Percentiles rank a stretch among this genome's conserved stretches.
Conservation (phyloP, 2,797 vertebrate species). For the Fistularia commersonii region DNA sequence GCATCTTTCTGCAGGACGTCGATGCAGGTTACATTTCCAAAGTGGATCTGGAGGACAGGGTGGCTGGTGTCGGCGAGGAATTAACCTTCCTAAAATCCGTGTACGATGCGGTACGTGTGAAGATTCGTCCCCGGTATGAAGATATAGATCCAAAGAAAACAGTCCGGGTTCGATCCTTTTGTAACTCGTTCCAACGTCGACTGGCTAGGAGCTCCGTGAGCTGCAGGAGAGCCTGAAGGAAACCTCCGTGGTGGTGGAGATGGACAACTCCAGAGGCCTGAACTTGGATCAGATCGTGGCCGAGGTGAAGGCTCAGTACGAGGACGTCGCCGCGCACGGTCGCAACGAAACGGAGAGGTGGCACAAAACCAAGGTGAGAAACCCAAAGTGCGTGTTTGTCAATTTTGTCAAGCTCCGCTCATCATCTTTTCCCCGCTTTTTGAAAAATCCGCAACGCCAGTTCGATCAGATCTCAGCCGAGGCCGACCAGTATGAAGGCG, state of each 20-base stretch:
- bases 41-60: constrained; percentile 65
- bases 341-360: constrained; percentile 80
- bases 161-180: too few relatives aligned
- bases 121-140: not conserved
- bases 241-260: constrained; percentile 76
- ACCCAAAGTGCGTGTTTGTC: not conserved
- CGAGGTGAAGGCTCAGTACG: constrained; percentile 71
- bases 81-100: constrained; percentile 73
- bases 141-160: too few relatives aligned
- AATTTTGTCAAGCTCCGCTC: not conserved
- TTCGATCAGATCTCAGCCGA: constrained; percentile 53
- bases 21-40: constrained; percentile 75
- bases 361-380: constrained; percentile 82
- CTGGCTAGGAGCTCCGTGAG: constrained; percentile 79
- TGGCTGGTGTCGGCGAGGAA: constrained; percentile 65
- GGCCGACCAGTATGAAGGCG: constrained; percentile 40
- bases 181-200: too few relatives aligned
- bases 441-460: constrained; percentile 42
- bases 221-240: constrained; percentile 71
- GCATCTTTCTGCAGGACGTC: constrained; percentile 70
- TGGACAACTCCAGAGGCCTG: constrained; percentile 77
- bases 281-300: constrained; percentile 73
- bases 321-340: constrained; percentile 68
- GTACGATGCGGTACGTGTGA: constrained; percentile 70
- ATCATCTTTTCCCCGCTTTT: constrained; percentile 4